Evolutionary conservation across 1,140 invertebrate species (phyloP).

Genomic region (Stenopsyche tienmushanensis): DNA sequence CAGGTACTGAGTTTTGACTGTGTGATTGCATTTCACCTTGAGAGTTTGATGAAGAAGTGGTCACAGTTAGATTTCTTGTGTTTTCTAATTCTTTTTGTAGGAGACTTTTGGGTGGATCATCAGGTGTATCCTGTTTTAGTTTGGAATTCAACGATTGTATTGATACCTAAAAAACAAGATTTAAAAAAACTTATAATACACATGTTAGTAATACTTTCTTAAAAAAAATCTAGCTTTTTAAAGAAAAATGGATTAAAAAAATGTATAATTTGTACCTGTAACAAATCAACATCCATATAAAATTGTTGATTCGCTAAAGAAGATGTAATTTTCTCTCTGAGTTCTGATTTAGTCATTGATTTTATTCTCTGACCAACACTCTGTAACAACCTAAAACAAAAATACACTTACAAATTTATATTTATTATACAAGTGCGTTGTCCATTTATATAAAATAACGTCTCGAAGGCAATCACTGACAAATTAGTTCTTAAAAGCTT

Average conservation of each 20-base stretch:
- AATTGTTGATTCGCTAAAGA: conserved; percentile 43
- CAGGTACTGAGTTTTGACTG: conserved; percentile 4
- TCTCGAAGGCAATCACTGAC: background rate
- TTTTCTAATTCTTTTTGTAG: conserved; percentile 36
- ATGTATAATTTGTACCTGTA: conserved; percentile 57
- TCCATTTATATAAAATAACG: background rate
- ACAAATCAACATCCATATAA: conserved; percentile 59
- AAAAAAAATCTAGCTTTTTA: background rate
- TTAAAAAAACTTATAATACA: conserved; percentile 7
- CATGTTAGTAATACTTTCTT: background rate
- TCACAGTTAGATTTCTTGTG: conserved; percentile 39
- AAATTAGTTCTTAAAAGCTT: background rate
- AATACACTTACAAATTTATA: no score
- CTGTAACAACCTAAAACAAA: conserved; percentile 54
- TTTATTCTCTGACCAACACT: conserved; percentile 58
- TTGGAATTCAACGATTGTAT: conserved; percentile 29
- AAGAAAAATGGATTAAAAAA: no score
- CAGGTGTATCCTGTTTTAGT: conserved; percentile 24
- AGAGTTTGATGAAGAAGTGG: conserved; percentile 18
- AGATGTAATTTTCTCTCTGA: conserved; percentile 47
- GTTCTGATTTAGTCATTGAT: conserved; percentile 55
- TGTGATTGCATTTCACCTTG: conserved; percentile 26
- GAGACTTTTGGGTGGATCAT: conserved; percentile 32
- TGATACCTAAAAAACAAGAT: conserved; percentile 23
- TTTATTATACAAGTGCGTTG: no score